Evolutionary conservation across 2,113 vertebrate species (phyloP), one percentile per base, ranked within the genome.

Genomic region (Merops nubicus): DNA sequence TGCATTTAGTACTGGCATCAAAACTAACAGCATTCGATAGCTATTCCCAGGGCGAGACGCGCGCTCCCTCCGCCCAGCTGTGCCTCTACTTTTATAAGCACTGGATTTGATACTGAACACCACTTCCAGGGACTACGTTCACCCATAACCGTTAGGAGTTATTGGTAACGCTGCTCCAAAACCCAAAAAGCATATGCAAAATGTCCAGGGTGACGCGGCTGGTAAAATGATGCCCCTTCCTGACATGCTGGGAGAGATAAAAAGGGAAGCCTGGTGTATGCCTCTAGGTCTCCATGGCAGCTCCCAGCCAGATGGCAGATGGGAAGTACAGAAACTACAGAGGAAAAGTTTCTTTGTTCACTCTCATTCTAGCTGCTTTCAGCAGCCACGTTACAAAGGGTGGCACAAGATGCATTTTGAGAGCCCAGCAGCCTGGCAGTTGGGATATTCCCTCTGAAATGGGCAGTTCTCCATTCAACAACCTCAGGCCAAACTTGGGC

Each of bases 271-370:
- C 38, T 91, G 72, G 67, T 59, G 65, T 15, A 36, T 60, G 68
- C 79, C 89, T 69, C 29, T 2, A n/a, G 54, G 67, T 74, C 70
- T 78, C 45, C 0, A 0, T 0, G 3, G 90, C 85, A 88, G 82
- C 64, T 86, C 83, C 85, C 79, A 81, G 93, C 31, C 90, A 91
- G 93, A 96, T 64, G 88, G 95, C 83, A 84, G 77, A 63, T 77
- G 88, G 29, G 20, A 91, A 93, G 36, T 18, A 33, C 20, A 62
- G 85, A 38, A 62, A 34, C 73, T 83, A 23, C 0, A 0, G 59
- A 50, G 31, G 65, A 56, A 23, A 89, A 83, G 62, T 82, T 85
- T 73, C 77, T 78, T 91, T 83, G 63, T 83, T 73, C 31, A 26
- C 56, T 63, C 51, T 77, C 59, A 47, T 83, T 17, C 21, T 17